These are phyloP conservation scores for Drosophila suzukii DNA, from an alignment of 1,140 invertebrate species.

Conservation along the genomic window DNA sequence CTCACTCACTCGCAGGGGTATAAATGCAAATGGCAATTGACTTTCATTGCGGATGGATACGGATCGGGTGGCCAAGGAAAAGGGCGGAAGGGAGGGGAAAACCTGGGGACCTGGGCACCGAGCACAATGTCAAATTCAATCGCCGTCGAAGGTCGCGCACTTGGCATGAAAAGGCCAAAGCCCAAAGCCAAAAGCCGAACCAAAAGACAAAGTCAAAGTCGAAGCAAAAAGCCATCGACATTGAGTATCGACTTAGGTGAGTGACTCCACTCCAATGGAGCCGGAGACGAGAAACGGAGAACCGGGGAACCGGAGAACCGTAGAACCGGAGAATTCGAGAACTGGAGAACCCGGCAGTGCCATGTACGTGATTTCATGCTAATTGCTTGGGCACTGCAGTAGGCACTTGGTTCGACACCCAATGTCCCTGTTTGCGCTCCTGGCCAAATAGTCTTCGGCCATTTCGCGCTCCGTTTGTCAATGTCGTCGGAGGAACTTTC, in stretches of 20 bases:
- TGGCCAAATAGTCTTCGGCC: constrained; percentile 39
- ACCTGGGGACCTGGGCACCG: constrained; percentile 4
- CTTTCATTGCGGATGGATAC: constrained; percentile 50
- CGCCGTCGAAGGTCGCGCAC: constrained; percentile 65
- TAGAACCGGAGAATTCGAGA: background rate
- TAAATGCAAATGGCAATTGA: constrained; percentile 79
- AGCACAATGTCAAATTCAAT: constrained; percentile 75
- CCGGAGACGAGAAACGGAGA: background rate
- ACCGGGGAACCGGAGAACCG: background rate
- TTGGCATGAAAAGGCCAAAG: constrained; percentile 70
- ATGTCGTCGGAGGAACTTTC: constrained; percentile 61
- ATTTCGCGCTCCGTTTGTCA: constrained; percentile 79
- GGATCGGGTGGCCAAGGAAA: constrained; percentile 10
- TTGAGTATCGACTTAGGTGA: constrained; percentile 68
- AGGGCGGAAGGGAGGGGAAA: background rate
- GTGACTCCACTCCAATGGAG: constrained; percentile 43
- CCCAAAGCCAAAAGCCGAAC: background rate
- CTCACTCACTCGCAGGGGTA: constrained; percentile 22
- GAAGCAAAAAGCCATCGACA: constrained; percentile 46
- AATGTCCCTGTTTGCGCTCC: constrained; percentile 5
- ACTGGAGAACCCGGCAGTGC: constrained; percentile 37
- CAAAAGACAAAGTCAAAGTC: background rate
- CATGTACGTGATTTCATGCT: constrained; percentile 75
- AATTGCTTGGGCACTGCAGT: constrained; percentile 55
- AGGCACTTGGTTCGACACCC: constrained; percentile 13